A percentile compares a stretch with the other conserved stretches of the same genome.
These are phyloP conservation scores for Apis dorsata DNA, from an alignment of 1,140 invertebrate genomes.

Conservation along the genomic window DNA sequence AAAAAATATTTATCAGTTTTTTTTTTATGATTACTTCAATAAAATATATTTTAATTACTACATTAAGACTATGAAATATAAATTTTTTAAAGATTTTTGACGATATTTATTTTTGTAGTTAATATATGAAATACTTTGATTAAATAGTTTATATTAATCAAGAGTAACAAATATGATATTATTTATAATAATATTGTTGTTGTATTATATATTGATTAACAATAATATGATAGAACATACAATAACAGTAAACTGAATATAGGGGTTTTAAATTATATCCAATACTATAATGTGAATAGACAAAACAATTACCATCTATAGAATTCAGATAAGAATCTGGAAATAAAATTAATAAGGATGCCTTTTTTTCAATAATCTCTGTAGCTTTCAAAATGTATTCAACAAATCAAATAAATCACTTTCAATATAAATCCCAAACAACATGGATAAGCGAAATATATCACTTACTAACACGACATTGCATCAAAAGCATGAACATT, in stretches of 20 bases:
- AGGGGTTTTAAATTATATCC: slow-evolving; percentile 2
- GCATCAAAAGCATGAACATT: slow-evolving; percentile 39
- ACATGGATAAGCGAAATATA: slow-evolving; percentile 19
- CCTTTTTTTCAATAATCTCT: background rate
- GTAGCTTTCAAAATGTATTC: background rate
- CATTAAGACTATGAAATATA: background rate
- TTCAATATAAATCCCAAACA: slow-evolving; percentile 9
- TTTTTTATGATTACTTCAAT: background rate
- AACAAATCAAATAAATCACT: background rate
- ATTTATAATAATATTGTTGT: background rate
- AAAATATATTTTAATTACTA: background rate
- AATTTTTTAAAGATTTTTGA: background rate
- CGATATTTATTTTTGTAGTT: background rate
- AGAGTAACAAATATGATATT: too few species aligned
- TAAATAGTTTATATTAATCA: background rate
- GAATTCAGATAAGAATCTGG: background rate
- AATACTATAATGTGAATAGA: background rate
- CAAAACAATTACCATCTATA: slow-evolving; percentile 44
- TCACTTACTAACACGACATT: slow-evolving; percentile 39
- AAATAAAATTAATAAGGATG: background rate
- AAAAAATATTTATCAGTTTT: background rate
- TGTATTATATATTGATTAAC: slow-evolving; percentile 4
- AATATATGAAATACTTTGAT: slow-evolving; percentile 3
- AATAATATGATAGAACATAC: background rate
- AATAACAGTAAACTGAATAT: background rate